These are phyloP conservation scores for Notodonta dromedarius DNA, from an alignment of 2,888 invertebrate species.

Conservation along the genomic window DNA sequence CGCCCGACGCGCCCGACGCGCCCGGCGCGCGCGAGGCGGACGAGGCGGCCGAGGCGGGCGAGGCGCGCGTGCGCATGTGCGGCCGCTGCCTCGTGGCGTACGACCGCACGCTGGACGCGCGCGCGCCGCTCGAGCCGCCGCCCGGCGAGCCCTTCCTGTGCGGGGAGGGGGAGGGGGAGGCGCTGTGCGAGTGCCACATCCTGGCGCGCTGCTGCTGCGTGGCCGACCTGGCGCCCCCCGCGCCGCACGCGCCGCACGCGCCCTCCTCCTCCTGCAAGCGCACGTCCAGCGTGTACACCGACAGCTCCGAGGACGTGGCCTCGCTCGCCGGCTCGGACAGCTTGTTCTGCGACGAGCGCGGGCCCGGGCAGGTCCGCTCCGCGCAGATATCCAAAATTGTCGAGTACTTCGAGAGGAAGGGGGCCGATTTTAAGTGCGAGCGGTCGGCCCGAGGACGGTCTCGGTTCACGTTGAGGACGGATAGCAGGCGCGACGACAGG, in stretches of 20 bases:
- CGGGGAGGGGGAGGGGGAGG: constrained; percentile 37
- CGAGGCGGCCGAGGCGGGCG: constrained; percentile 34
- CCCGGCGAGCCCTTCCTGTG: constrained; percentile 76
- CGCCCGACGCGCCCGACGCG: constrained; percentile 37
- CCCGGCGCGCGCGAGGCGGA: constrained; percentile 35
- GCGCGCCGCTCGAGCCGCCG: constrained; percentile 79
- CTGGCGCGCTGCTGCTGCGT: constrained; percentile 68
- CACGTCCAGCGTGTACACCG: constrained; percentile 93
- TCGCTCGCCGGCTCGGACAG: constrained; percentile 91
- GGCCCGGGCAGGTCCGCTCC: constrained; percentile 84
- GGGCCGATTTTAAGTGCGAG: constrained; percentile 82
- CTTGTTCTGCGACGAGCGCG: constrained; percentile 87
- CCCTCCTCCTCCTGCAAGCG: constrained; percentile 82
- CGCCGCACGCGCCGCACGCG: constrained; percentile 59
- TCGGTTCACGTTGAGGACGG: constrained; percentile 42
- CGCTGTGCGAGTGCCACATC: constrained; percentile 60
- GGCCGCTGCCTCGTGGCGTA: constrained; percentile 59
- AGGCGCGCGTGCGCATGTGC: constrained; percentile 47
- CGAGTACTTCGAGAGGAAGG: constrained; percentile 94
- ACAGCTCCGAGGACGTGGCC: constrained; percentile 93
- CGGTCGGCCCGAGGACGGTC: constrained; percentile 63
- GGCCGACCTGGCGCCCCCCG: constrained; percentile 35
- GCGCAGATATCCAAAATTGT: constrained; percentile 93
- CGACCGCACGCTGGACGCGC: constrained; percentile 56
- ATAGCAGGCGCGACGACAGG: constrained; percentile 9